phyloP scores from a whole-genome alignment of 2,797 vertebrate species.

The Perodicticus potto region DNA sequence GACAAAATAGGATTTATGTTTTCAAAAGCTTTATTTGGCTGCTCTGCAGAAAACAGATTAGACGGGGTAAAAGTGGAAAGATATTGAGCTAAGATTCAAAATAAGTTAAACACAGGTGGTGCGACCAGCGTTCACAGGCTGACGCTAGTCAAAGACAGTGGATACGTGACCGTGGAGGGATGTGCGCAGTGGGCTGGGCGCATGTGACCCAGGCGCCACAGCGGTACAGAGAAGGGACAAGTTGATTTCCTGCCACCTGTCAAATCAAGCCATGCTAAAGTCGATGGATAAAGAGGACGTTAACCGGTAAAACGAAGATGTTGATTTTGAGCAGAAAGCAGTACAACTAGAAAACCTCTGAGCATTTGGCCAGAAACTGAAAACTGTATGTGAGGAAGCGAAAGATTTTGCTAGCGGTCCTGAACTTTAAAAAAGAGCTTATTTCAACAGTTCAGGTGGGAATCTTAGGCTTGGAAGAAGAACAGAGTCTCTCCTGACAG shows the following conservation, averaged over 20 bases:
- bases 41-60: not conserved
- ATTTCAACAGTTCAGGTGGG: not conserved
- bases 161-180: rapidly evolving
- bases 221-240: not conserved
- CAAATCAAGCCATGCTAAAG: not conserved
- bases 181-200: rapidly evolving
- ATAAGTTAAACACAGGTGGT: not conserved
- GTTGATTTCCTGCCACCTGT: not conserved
- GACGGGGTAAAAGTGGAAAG: not conserved
- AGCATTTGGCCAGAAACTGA: slow-evolving; percentile 6
- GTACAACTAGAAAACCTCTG: not conserved
- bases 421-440: not conserved
- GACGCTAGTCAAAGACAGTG: not conserved
- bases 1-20: not conserved
- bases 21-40: slow-evolving; percentile 21
- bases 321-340: not conserved
- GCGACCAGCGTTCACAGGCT: not conserved
- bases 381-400: not conserved
- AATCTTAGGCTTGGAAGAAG: not conserved
- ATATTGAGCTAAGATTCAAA: not conserved
- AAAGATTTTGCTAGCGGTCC: not conserved
- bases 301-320: not conserved
- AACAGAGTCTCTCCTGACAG: not conserved
- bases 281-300: not conserved
- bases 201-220: rapidly evolving